Evolutionary conservation across 2,888 invertebrate genomes (phyloP).

Genomic region (Hydrotaea diabolus): DNA sequence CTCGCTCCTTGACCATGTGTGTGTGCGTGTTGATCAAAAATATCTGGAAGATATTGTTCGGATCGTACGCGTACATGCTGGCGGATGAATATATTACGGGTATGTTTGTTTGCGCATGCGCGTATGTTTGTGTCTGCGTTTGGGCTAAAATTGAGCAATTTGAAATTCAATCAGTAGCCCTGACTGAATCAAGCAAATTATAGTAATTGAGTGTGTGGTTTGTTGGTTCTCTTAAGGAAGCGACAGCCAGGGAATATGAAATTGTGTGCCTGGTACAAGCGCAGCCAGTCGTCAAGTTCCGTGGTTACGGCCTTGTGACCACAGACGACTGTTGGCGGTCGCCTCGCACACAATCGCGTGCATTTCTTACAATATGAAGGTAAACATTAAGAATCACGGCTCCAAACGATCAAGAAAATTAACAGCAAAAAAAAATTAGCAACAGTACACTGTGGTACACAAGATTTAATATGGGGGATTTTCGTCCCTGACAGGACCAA

Average conservation of each 20-base stretch:
- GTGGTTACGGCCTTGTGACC: conserved; percentile 60
- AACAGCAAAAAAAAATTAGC: no score
- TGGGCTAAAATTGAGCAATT: conserved; percentile 81
- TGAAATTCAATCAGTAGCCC: conserved; percentile 81
- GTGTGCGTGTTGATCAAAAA: conserved; percentile 56
- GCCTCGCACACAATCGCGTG: conserved; percentile 46
- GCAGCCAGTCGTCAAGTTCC: conserved; percentile 48
- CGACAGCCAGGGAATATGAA: not conserved
- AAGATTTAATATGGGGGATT: no score
- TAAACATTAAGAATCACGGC: conserved; percentile 59
- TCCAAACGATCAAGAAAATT: conserved; percentile 49
- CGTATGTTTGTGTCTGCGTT: conserved; percentile 72
- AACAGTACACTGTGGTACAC: not conserved
- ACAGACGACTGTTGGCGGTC: conserved; percentile 67
- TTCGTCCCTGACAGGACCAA: no score
- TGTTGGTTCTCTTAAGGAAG: conserved; percentile 64
- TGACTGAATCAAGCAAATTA: conserved; percentile 76
- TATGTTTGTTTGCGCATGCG: conserved; percentile 16
- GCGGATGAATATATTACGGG: conserved; percentile 57
- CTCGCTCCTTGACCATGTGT: not conserved
- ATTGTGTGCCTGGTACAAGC: conserved; percentile 29
- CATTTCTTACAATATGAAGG: not conserved
- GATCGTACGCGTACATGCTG: conserved; percentile 21
- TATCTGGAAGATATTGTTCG: conserved; percentile 60
- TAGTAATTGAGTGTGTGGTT: conserved; percentile 78